Evolutionary conservation across 2,113 vertebrate species (phyloP).

Genomic region (Eidolon helvum): DNA sequence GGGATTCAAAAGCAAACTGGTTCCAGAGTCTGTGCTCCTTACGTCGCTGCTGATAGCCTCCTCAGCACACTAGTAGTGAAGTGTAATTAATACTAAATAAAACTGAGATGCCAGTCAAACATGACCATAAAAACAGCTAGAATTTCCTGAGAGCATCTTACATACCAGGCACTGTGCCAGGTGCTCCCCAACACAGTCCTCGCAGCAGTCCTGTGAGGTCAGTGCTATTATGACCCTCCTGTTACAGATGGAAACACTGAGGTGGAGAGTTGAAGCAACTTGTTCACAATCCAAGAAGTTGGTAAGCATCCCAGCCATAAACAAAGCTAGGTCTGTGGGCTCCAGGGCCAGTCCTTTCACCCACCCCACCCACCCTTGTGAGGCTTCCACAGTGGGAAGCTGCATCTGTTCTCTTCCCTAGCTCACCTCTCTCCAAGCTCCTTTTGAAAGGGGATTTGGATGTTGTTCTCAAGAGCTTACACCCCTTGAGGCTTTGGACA

Average conservation of each 20-base stretch:
- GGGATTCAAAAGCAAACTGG: not conserved
- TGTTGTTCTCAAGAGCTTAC: not conserved
- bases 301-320: not conserved
- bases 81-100: not conserved
- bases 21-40: not conserved
- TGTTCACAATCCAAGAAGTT: not conserved
- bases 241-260: not conserved
- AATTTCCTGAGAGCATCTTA: not conserved
- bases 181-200: not conserved
- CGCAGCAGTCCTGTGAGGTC: not conserved
- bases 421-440: not conserved
- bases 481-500: not conserved
- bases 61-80: not conserved
- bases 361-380: fast-evolving
- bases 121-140: not conserved
- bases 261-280: not conserved
- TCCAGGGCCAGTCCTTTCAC: not conserved
- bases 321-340: not conserved
- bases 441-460: not conserved
- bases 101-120: not conserved
- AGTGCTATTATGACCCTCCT: not conserved
- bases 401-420: not conserved
- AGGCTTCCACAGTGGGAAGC: not conserved
- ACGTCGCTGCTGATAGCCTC: not conserved
- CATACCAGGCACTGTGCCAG: not conserved